Percentiles rank a stretch among this genome's conserved stretches.
Conservation (phyloP, 2,113 vertebrate genomes). For the Pseudorhombus dupliciocellatus region DNA sequence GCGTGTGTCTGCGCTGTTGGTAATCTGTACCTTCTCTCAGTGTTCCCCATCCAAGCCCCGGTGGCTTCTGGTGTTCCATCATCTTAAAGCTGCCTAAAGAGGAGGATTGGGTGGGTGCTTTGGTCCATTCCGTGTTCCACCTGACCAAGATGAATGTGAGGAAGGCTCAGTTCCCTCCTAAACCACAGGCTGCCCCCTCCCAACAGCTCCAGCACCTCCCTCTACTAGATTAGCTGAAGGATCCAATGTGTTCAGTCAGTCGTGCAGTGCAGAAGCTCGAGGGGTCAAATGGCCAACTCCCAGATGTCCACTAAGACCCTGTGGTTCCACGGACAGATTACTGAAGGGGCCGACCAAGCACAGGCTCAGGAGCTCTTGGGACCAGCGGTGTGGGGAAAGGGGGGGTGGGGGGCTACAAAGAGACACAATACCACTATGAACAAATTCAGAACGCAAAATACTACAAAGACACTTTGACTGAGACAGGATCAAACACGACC, state of each 20-base stretch:
- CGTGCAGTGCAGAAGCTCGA: slow-evolving; percentile 20
- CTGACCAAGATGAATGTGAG: slow-evolving; percentile 67
- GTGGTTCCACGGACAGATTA: slow-evolving; percentile 1
- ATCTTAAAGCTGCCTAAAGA: slow-evolving; percentile 41
- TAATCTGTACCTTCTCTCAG: slow-evolving; percentile 23
- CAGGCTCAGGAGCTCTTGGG: not conserved
- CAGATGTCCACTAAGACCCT: slow-evolving; percentile 15
- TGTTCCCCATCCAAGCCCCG: not conserved
- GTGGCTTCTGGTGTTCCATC: slow-evolving; percentile 35
- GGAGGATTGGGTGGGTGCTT: slow-evolving; percentile 16
- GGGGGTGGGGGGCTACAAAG: too few relatives aligned
- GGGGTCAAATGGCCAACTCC: slow-evolving; percentile 37
- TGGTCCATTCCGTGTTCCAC: slow-evolving; percentile 34
- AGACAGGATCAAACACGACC: too few relatives aligned
- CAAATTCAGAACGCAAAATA: too few relatives aligned
- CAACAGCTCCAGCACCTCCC: slow-evolving; percentile 2
- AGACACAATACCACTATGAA: not conserved
- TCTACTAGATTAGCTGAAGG: slow-evolving; percentile 14
- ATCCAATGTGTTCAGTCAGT: slow-evolving; percentile 39
- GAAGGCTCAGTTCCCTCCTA: slow-evolving; percentile 47
- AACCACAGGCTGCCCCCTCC: slow-evolving; percentile 6
- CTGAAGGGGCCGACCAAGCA: not conserved
- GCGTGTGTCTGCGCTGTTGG: not conserved
- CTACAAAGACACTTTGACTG: too few relatives aligned
- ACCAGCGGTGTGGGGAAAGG: not conserved